These are phyloP conservation scores for Theocolax elegans DNA, from an alignment of 1,140 invertebrate genomes.

Conservation along the genomic window DNA sequence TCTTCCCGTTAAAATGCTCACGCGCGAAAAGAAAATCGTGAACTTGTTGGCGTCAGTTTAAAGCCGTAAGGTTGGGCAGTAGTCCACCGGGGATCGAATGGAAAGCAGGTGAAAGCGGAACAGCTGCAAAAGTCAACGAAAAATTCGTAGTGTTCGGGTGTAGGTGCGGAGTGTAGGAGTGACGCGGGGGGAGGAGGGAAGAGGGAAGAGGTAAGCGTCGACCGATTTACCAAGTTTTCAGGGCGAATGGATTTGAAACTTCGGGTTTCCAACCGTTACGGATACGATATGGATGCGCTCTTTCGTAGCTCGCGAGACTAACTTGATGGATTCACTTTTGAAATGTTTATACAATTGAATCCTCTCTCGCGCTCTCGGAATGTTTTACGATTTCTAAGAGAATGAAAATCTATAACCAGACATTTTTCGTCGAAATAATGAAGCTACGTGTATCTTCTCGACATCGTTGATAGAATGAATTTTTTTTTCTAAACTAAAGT, in stretches of 20 bases:
- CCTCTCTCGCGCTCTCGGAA: too few relatives aligned
- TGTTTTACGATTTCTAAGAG: too few relatives aligned
- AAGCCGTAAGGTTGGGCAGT: background rate
- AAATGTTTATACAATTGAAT: conserved; percentile 20
- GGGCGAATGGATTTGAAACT: conserved; percentile 15
- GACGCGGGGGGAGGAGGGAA: background rate
- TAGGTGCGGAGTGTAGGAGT: too few relatives aligned
- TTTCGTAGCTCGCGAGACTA: background rate
- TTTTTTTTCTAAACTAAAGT: too few relatives aligned
- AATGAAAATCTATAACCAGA: too few relatives aligned
- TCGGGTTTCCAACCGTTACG: too few relatives aligned
- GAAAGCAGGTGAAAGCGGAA: conserved; percentile 26
- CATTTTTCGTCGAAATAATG: too few relatives aligned
- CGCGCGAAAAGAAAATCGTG: conserved; percentile 16
- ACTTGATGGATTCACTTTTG: conserved; percentile 6
- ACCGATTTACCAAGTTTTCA: conserved; percentile 27
- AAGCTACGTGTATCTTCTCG: too few relatives aligned
- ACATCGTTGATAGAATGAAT: too few relatives aligned
- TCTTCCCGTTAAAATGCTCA: too few relatives aligned
- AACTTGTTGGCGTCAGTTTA: conserved; percentile 27
- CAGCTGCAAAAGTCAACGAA: conserved; percentile 34
- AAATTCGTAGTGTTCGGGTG: conserved; percentile 8
- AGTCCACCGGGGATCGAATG: conserved; percentile 18
- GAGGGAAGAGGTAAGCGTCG: background rate
- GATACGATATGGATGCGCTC: too few relatives aligned